Conservation (phyloP, 1,140 invertebrate genomes). For the Drosophila rhopaloa region DNA sequence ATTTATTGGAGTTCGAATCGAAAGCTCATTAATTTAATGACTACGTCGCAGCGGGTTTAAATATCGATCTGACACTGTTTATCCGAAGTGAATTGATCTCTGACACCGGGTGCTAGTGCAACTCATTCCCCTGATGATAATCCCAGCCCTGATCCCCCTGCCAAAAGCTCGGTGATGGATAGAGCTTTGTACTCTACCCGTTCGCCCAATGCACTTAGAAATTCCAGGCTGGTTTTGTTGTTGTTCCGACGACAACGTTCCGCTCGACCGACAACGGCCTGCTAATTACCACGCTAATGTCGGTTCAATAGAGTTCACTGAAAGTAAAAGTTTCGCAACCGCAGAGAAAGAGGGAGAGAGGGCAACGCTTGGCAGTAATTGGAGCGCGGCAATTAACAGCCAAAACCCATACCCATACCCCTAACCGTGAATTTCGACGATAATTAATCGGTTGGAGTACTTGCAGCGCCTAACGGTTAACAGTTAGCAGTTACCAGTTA, state of each 20-base stretch:
- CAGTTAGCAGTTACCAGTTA: conserved; percentile 21
- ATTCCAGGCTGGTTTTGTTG: conserved; percentile 24
- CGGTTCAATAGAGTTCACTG: conserved; percentile 81
- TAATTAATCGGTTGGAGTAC: conserved; percentile 46
- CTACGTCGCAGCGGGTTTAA: conserved; percentile 8
- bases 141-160: conserved; percentile 22
- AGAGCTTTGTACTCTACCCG: conserved; percentile 17
- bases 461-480: conserved; percentile 59
- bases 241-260: conserved; percentile 47
- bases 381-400: conserved; percentile 57
- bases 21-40: conserved; percentile 4
- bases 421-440: conserved; percentile 10
- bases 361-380: conserved; percentile 39
- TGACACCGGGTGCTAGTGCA: conserved; percentile 16
- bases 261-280: conserved; percentile 72
- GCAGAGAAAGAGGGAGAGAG: not conserved
- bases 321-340: conserved; percentile 74
- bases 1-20: not conserved
- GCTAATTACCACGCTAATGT: conserved; percentile 78
- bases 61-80: conserved; percentile 7
- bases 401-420: conserved; percentile 6
- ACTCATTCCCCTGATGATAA: conserved; percentile 46
- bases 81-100: conserved; percentile 3
- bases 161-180: conserved; percentile 41
- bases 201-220: conserved; percentile 48